These are phyloP conservation scores for Burhinus oedicnemus DNA, from an alignment of 2,113 vertebrate genomes.

Conservation along the genomic window DNA sequence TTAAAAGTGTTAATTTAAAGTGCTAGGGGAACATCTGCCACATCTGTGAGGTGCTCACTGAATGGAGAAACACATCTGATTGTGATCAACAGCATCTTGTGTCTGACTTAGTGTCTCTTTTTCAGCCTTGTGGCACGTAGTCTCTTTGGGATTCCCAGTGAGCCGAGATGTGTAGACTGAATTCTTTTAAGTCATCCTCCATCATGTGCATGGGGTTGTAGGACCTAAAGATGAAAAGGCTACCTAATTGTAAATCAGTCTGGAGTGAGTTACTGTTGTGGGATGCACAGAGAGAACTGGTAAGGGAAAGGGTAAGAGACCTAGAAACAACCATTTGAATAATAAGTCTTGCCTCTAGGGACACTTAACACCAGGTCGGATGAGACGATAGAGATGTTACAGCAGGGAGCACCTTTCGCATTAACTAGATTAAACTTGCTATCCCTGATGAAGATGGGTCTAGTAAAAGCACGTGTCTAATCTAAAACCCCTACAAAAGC, in stretches of 20 bases:
- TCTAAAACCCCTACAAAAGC: neutral
- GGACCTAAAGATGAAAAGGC: neutral
- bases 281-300: neutral
- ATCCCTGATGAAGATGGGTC: neutral
- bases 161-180: neutral
- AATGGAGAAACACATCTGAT: neutral
- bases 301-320: neutral
- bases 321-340: neutral
- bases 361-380: neutral
- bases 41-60: neutral
- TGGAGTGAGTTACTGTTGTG: neutral
- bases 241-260: neutral
- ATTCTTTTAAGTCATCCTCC: neutral
- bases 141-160: neutral
- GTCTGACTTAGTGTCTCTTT: neutral
- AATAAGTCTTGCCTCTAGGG: neutral
- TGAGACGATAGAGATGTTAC: neutral
- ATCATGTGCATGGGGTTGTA: neutral
- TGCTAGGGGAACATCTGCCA: neutral
- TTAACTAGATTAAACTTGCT: neutral
- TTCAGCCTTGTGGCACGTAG: neutral
- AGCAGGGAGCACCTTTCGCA: neutral
- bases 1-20: neutral
- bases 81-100: neutral
- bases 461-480: neutral